Base-by-base conservation (phyloP, 2,888 invertebrate species). In the Ametastegia equiseti region DNA sequence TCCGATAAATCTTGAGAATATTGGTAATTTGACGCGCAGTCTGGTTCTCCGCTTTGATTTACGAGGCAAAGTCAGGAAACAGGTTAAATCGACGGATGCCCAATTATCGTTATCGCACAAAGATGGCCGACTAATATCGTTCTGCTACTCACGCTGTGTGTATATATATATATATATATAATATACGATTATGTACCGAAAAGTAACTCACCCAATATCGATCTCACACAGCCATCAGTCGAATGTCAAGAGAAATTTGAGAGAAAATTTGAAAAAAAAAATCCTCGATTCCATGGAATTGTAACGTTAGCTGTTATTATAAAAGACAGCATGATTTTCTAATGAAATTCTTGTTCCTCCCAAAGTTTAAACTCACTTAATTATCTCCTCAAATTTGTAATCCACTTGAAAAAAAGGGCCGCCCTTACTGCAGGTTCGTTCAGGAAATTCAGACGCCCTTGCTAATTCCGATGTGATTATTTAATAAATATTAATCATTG, bases 81-180 rank as follows among this genome's bases (percentile, higher is more conserved):
- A 30, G 33, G 78, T 63, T 63, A 23, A 50, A 78, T 78, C 78
- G 57, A 78, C 60, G 78, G 78, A 60, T 63, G 45, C 27, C 78
- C 78, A 78, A 78, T 78, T 78, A 78, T 78, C 75, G 75, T 75
- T 75, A 75, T 75, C 75, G 75, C 54, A 11, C 54, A 54, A 75
- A 75, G 75, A 75, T 75, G 75, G 75, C 75, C 54, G 75, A 75
- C 75, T 54, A 75, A 75, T 75, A 27, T 54, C 50, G 13, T 5
- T 15, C 50, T 5, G 19, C 33, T 54, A 23, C 19, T n/a, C n/a
- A n/a, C n/a, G n/a, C n/a, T n/a, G n/a, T n/a, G n/a, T n/a, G n/a
- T n/a, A n/a, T n/a, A n/a, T n/a, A n/a, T n/a, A n/a, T n/a, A n/a
- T n/a, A n/a, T n/a, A n/a, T n/a, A n/a, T n/a, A n/a, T n/a, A 9